A percentile compares a stretch with the other conserved stretches of the same genome.
These are phyloP conservation scores for Sylvicola cinctus DNA, from an alignment of 2,888 invertebrate genomes.

Conservation along the genomic window DNA sequence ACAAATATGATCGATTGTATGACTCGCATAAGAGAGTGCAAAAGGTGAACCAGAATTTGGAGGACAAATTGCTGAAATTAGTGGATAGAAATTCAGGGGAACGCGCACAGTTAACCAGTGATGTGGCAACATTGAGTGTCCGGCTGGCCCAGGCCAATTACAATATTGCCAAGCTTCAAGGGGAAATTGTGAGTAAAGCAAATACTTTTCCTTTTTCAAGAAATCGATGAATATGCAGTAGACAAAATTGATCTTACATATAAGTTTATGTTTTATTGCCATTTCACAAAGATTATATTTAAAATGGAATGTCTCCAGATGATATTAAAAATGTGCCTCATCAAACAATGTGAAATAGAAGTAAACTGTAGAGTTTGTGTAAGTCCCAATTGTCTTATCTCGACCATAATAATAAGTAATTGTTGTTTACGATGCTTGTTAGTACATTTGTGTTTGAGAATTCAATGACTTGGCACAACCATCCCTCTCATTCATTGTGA, in stretches of 20 bases:
- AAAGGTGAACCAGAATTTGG: conserved; percentile 83
- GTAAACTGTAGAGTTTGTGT: too few species aligned
- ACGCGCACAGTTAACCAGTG: conserved; percentile 66
- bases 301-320: too few species aligned
- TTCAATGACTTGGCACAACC: too few species aligned
- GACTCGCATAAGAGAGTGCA: conserved; percentile 88
- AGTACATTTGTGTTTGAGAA: too few species aligned
- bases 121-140: conserved; percentile 66
- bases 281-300: too few species aligned
- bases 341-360: too few species aligned
- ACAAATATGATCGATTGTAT: conserved; percentile 80
- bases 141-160: conserved; percentile 70
- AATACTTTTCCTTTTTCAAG: not conserved
- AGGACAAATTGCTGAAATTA: conserved; percentile 80
- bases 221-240: not conserved
- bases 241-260: not conserved
- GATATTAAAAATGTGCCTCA: too few species aligned
- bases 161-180: conserved; percentile 58
- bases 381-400: too few species aligned
- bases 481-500: too few species aligned
- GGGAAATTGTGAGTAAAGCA: conserved; percentile 68
- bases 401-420: too few species aligned
- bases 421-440: too few species aligned
- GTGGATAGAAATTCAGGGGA: conserved; percentile 85
- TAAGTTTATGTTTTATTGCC: too few species aligned